Base-by-base conservation (phyloP, 1,140 invertebrate species). In the Antheraea mylitta region DNA sequence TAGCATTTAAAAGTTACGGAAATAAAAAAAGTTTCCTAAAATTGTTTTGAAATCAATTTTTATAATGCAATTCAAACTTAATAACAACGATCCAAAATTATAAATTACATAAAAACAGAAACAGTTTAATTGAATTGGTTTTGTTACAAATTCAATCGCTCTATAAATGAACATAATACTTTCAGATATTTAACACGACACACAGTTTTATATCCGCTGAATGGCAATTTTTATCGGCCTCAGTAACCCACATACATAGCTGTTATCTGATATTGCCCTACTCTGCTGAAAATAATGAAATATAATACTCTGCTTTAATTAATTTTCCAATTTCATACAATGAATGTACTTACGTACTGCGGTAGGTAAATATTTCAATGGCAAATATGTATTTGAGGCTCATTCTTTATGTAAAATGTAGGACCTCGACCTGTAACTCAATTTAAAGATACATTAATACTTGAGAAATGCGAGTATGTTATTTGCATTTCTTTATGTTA, bases 191-290 rank as follows among this genome's bases (percentile, higher is more conserved):
- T 53, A 53, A 13, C 13, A 13, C 30, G 19, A 37, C 11, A 37
- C 13, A 36, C 16, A 16, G 18, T 73, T 71, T 77, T 76, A 79
- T 73, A 69, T 71, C 69, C 65, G 71, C 64, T 67, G 68, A 69
- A 71, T 73, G 67, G 67, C 69, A 53, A 66, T 53, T 30, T 63
- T 78, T 79, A 81, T 81, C 79, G 74, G 61, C 11, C 22, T 66
- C 66, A 67, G 68, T 77, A 81, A 81, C 77, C 77, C 45, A 53
- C 45, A 53, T 72, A 81, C 73, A 81, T 81, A 71, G 22, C 58
- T 62, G 75, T 76, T 81, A 81, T 79, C 77, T 76, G 71, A 81
- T 81, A 79, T 66, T 71, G 72, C 70, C 66, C 64, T 67, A 69
- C 66, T 77, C 71, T 69, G 70, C 72, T 76, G 64, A 76, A 80